Percentiles rank a stretch among this genome's conserved stretches.
phyloP scores from a whole-genome alignment of 2,888 invertebrate species.

The Tenthredo amoena region DNA sequence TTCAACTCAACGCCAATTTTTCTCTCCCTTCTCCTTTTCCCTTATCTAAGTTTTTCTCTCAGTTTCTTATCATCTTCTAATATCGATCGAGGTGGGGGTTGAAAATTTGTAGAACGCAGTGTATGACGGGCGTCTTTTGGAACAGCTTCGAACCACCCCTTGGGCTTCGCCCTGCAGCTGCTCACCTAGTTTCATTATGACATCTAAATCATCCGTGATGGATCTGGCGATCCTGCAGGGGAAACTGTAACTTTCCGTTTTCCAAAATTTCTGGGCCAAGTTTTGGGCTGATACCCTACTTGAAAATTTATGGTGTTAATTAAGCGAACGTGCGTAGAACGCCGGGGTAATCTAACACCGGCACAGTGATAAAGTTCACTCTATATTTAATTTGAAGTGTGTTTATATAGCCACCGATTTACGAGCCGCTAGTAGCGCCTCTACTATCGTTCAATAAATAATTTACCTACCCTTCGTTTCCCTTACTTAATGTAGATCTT shows the following conservation, averaged over 20 bases:
- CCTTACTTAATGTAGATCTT: slow-evolving; percentile 36
- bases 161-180: background rate
- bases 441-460: slow-evolving; percentile 25
- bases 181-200: slow-evolving; percentile 16
- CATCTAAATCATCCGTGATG: slow-evolving; percentile 30
- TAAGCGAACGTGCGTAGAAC: slow-evolving; percentile 28
- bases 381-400: slow-evolving; percentile 45
- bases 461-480: background rate
- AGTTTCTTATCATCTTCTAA: background rate
- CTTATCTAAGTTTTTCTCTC: background rate
- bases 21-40: slow-evolving; percentile 8
- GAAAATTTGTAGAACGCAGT: background rate
- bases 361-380: slow-evolving; percentile 43
- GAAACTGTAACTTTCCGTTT: slow-evolving; percentile 9
- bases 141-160: background rate
- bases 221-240: slow-evolving; percentile 20
- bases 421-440: background rate
- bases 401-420: slow-evolving; percentile 31
- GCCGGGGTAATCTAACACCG: background rate
- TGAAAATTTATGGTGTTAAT: slow-evolving; percentile 42
- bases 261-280: slow-evolving; percentile 24
- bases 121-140: background rate
- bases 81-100: background rate
- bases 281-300: background rate
- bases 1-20: slow-evolving; percentile 29